Percentiles rank a stretch among this genome's conserved stretches.
These are phyloP conservation scores for Urophycis tenuis DNA, from an alignment of 2,797 vertebrate genomes.

Conservation along the genomic window DNA sequence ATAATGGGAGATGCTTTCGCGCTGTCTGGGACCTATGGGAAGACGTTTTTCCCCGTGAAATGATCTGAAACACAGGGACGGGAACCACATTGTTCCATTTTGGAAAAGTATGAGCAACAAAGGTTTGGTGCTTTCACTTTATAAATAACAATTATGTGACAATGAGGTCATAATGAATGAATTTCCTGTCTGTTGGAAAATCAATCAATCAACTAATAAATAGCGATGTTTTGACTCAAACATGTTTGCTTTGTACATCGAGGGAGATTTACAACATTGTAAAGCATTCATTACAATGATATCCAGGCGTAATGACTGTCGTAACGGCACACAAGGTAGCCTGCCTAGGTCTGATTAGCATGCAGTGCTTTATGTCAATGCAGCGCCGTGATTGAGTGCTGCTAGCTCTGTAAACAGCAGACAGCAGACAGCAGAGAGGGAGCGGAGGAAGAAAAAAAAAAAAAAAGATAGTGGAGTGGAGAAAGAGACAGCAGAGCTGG, in stretches of 20 bases:
- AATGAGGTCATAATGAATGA: not conserved
- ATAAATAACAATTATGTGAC: not conserved
- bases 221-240: not conserved
- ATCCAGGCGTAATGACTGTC: conserved; percentile 8
- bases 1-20: not conserved
- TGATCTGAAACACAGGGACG: no score
- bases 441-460: not conserved
- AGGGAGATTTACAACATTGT: not conserved
- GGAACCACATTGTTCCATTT: not conserved
- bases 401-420: conserved; percentile 14
- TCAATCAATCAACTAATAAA: not conserved
- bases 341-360: conserved; percentile 40
- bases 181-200: not conserved
- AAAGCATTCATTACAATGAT: not conserved
- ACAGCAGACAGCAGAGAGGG: conserved; percentile 13
- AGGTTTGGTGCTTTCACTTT: not conserved
- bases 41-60: not conserved
- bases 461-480: not conserved
- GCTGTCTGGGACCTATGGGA: not conserved
- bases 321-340: conserved; percentile 9
- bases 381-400: conserved; percentile 26
- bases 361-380: conserved; percentile 33
- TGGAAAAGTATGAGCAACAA: not conserved
- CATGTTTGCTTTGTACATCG: not conserved
- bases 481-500: not conserved